Evolutionary conservation across 2,888 invertebrate species (phyloP).

Genomic region (Thecophora atra): DNA sequence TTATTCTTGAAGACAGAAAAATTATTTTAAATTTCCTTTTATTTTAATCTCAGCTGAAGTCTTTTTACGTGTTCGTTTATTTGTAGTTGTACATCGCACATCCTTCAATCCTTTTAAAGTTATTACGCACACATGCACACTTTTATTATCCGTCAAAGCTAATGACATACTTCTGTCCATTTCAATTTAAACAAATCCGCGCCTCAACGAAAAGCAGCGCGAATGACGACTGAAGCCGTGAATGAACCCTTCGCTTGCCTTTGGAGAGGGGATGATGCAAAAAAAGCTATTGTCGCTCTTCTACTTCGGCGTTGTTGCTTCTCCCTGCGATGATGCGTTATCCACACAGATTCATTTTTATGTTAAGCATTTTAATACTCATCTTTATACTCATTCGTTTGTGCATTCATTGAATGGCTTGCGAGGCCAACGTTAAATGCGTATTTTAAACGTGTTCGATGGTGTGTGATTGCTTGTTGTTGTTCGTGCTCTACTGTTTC

Average conservation of each 20-base stretch:
- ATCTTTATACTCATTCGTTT: background rate
- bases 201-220: constrained; percentile 2
- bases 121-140: constrained; percentile 6
- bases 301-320: background rate
- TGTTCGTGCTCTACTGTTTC: background rate
- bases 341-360: constrained; percentile 31
- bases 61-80: no score
- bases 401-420: constrained; percentile 6
- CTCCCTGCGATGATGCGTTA: constrained; percentile 3
- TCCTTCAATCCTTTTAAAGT: background rate
- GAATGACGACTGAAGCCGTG: background rate
- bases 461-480: background rate
- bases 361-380: constrained; percentile 25
- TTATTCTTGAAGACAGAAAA: no score
- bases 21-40: no score
- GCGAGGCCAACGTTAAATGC: constrained; percentile 4
- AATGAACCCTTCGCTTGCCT: background rate
- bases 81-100: background rate
- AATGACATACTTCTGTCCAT: constrained; percentile 37
- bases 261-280: constrained; percentile 21
- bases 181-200: constrained; percentile 34
- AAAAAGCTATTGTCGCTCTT: constrained; percentile 2
- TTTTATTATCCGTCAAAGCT: constrained; percentile 7
- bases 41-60: no score
- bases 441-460: background rate